phyloP scores from a whole-genome alignment of 1,140 invertebrate genomes.

The Anagrus nilaparvatae region DNA sequence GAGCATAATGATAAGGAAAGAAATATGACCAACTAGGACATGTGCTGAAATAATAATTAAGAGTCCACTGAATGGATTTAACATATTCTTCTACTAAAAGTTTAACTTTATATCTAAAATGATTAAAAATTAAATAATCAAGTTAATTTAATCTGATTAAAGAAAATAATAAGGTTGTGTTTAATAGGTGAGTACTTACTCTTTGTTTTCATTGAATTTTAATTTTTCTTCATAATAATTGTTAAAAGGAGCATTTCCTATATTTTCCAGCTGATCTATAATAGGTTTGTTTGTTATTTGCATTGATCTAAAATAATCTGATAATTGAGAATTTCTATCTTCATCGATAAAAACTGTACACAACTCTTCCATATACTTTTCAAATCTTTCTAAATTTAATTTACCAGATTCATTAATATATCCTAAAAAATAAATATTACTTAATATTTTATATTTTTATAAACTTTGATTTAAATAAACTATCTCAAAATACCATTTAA shows the following conservation, averaged over 20 bases:
- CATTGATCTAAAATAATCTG: slow-evolving; percentile 13
- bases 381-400: slow-evolving; percentile 75
- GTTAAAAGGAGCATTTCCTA: no score
- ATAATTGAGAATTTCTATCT: slow-evolving; percentile 15
- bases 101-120: neutral
- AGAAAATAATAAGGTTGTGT: no score
- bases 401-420: slow-evolving; percentile 87
- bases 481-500: slow-evolving; percentile 60
- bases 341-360: slow-evolving; percentile 70
- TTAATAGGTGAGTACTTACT: no score
- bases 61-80: slow-evolving; percentile 87
- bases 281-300: slow-evolving; percentile 12
- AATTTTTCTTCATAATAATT: no score
- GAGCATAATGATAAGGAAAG: slow-evolving; percentile 93
- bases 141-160: no score
- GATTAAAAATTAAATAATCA: slow-evolving; percentile 53
- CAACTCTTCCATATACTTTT: slow-evolving; percentile 73
- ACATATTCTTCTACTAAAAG: slow-evolving; percentile 81
- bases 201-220: no score
- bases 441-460: neutral
- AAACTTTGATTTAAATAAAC: neutral
- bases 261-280: slow-evolving; percentile 38
- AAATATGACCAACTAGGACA: slow-evolving; percentile 95
- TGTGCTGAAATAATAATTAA: slow-evolving; percentile 93
- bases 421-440: slow-evolving; percentile 42